A percentile compares a stretch with the other conserved stretches of the same genome.
Conservation (phyloP, 2,888 invertebrate species). For the Drosophila maculinotata region DNA sequence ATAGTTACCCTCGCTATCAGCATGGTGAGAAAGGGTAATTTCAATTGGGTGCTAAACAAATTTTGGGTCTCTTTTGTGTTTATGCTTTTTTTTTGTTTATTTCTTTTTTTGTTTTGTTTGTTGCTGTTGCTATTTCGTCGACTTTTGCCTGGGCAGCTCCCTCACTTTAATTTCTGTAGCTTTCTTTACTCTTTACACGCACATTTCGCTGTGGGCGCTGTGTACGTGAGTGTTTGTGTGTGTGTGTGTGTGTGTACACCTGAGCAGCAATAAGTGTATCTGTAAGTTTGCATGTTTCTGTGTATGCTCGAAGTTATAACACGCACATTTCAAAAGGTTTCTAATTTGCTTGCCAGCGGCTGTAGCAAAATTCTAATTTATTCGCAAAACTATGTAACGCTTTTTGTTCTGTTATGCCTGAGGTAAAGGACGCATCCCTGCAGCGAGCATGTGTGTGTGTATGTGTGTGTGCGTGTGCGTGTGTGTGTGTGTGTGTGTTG, state of each 20-base stretch:
- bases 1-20: not conserved
- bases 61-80: slow-evolving; percentile 8
- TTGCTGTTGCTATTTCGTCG: slow-evolving; percentile 25
- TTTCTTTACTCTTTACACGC: slow-evolving; percentile 29
- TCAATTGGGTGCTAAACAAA: slow-evolving; percentile 1
- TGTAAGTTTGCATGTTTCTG: slow-evolving; percentile 3
- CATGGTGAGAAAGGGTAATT: not conserved
- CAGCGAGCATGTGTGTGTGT: slow-evolving; percentile 13
- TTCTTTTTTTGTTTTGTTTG: slow-evolving; percentile 6
- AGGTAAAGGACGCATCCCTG: slow-evolving; percentile 19
- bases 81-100: not conserved
- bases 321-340: slow-evolving; percentile 74
- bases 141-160: slow-evolving; percentile 18
- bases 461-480: slow-evolving; percentile 5
- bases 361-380: slow-evolving; percentile 76
- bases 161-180: slow-evolving; percentile 11
- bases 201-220: slow-evolving; percentile 27
- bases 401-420: slow-evolving; percentile 27
- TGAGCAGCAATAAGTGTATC: slow-evolving; percentile 3
- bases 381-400: slow-evolving; percentile 68
- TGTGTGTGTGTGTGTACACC: slow-evolving; percentile 8
- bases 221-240: slow-evolving; percentile 1
- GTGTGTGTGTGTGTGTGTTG: slow-evolving; percentile 29
- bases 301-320: slow-evolving; percentile 52
- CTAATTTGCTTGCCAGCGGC: slow-evolving; percentile 70